Evolutionary conservation across 2,797 vertebrate genomes (phyloP).

Genomic region (Sebastes diaconus): DNA sequence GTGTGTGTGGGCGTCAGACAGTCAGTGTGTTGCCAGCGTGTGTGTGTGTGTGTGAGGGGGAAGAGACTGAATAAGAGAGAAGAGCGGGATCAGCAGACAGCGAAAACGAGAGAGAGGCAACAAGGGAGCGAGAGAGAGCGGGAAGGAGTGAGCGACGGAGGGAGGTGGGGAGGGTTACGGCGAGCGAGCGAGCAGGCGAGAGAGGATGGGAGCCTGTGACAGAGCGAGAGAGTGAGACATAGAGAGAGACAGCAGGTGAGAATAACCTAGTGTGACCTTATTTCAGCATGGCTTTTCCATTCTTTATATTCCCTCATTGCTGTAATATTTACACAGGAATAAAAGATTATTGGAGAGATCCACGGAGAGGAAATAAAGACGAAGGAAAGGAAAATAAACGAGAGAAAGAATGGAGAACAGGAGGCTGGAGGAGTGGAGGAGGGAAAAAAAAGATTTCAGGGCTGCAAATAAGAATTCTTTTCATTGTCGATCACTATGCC

Average conservation of each 20-base stretch:
- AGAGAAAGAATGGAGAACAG: slow-evolving; percentile 18
- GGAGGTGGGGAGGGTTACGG: not conserved
- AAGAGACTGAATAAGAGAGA: slow-evolving; percentile 64
- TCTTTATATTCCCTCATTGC: slow-evolving; percentile 70
- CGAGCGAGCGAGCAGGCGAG: not conserved
- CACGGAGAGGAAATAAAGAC: slow-evolving; percentile 48
- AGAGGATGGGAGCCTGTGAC: slow-evolving; percentile 11
- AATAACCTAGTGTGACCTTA: slow-evolving; percentile 74
- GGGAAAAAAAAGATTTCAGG: not conserved
- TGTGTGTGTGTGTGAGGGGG: slow-evolving; percentile 13
- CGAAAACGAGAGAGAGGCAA: slow-evolving; percentile 45
- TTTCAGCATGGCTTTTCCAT: slow-evolving; percentile 56
- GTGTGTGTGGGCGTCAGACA: slow-evolving; percentile 54
- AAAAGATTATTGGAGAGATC: slow-evolving; percentile 69
- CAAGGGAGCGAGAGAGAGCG: slow-evolving; percentile 19
- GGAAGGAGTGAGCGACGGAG: not conserved
- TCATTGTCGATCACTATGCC: slow-evolving; percentile 25
- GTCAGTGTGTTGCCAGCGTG: slow-evolving; percentile 34
- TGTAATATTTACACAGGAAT: slow-evolving; percentile 76
- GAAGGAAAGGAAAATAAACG: slow-evolving; percentile 36
- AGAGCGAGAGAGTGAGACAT: not conserved
- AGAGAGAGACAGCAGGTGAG: slow-evolving; percentile 55
- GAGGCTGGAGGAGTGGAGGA: not conserved
- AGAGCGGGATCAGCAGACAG: slow-evolving; percentile 63
- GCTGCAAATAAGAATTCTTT: slow-evolving; percentile 34